phyloP scores from a whole-genome alignment of 2,888 invertebrate species.

The Drosophila anomelani region DNA sequence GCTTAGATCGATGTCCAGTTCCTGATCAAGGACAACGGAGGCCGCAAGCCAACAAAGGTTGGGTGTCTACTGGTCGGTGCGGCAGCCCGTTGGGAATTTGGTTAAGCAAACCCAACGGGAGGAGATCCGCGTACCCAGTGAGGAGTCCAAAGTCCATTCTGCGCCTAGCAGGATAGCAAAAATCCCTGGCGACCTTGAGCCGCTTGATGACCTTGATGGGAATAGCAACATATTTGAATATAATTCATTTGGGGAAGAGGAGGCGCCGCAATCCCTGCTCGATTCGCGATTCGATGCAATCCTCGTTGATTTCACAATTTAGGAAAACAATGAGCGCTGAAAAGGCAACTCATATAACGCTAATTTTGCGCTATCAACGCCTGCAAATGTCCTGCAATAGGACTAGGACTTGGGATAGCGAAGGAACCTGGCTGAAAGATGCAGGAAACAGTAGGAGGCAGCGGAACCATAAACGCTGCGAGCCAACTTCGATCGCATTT shows the following conservation, averaged over 20 bases:
- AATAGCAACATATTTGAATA: no score
- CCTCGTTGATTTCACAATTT: conserved; percentile 68
- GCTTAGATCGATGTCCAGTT: neutral
- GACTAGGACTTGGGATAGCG: neutral
- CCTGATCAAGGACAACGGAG: conserved; percentile 72
- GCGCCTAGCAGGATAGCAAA: conserved; percentile 62
- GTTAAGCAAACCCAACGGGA: conserved; percentile 72
- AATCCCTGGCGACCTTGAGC: conserved; percentile 27
- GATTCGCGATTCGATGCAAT: conserved; percentile 19
- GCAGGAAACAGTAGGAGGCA: conserved; percentile 69
- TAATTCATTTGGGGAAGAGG: neutral
- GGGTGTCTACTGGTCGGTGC: conserved; percentile 70
- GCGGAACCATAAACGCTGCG: conserved; percentile 55
- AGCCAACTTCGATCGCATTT: conserved; percentile 53
- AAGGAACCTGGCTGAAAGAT: conserved; percentile 10
- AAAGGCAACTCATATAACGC: conserved; percentile 74
- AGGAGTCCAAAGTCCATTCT: conserved; percentile 45
- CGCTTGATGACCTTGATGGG: conserved; percentile 47
- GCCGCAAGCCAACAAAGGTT: conserved; percentile 65
- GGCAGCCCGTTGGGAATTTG: conserved; percentile 69
- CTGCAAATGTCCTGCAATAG: conserved; percentile 47
- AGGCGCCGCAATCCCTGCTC: conserved; percentile 7
- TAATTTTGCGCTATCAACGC: conserved; percentile 72
- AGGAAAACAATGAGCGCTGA: conserved; percentile 60
- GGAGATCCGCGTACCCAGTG: conserved; percentile 41